Evolutionary conservation across 2,888 invertebrate genomes (phyloP).

Genomic region (Apocheima hispidaria): DNA sequence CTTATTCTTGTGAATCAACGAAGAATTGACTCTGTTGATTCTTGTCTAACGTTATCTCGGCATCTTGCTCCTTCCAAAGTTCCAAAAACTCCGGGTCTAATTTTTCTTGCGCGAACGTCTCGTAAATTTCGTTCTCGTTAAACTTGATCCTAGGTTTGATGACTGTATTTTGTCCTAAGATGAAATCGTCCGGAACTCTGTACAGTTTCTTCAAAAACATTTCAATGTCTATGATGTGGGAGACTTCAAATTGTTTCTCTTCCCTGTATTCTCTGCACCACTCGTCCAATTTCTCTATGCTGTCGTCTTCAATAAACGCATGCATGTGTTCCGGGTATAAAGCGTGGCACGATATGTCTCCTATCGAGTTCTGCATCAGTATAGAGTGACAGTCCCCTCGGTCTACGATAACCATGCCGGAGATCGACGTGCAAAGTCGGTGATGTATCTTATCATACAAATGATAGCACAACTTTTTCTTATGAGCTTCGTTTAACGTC

Average conservation of each 20-base stretch:
- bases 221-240: slow-evolving; percentile 61
- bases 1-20: neutral
- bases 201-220: slow-evolving; percentile 64
- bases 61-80: slow-evolving; percentile 59
- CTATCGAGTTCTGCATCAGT: slow-evolving; percentile 74
- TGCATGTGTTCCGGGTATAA: slow-evolving; percentile 68
- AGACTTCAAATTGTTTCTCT: slow-evolving; percentile 62
- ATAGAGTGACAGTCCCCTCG: slow-evolving; percentile 64
- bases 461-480: slow-evolving; percentile 65
- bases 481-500: slow-evolving; percentile 63
- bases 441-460: slow-evolving; percentile 64
- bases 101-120: slow-evolving; percentile 66
- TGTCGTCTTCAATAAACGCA: slow-evolving; percentile 66
- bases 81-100: slow-evolving; percentile 70
- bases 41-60: slow-evolving; percentile 41
- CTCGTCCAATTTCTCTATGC: slow-evolving; percentile 59
- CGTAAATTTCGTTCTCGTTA: slow-evolving; percentile 65
- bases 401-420: slow-evolving; percentile 63
- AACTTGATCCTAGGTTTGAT: slow-evolving; percentile 47
- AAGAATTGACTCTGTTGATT: slow-evolving; percentile 14
- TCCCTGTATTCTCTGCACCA: slow-evolving; percentile 65
- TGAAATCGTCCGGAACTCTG: slow-evolving; percentile 60
- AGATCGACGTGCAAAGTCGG: slow-evolving; percentile 66
- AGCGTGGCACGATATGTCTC: slow-evolving; percentile 72
- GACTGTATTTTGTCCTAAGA: slow-evolving; percentile 48